phyloP scores from a whole-genome alignment of 2,888 invertebrate genomes.

The Magallana nippona region DNA sequence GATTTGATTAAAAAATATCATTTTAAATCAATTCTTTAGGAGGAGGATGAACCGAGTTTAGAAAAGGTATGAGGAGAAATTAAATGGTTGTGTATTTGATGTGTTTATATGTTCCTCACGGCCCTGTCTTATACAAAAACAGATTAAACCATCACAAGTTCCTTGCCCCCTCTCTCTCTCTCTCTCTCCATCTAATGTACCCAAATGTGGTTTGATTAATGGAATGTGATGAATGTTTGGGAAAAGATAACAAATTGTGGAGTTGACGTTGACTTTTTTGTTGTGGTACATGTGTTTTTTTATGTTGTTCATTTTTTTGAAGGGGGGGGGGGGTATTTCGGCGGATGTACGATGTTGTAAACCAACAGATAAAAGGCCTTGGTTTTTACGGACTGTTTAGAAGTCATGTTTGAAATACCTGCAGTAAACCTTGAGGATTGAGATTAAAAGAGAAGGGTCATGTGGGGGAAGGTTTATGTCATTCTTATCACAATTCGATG shows the following conservation, averaged over 20 bases:
- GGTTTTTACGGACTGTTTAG: too few relatives aligned
- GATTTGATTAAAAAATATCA: background rate
- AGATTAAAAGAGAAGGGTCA: too few relatives aligned
- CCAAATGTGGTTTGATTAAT: slow-evolving; percentile 15
- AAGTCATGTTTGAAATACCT: too few relatives aligned
- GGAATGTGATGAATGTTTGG: slow-evolving; percentile 1
- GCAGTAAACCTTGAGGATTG: too few relatives aligned
- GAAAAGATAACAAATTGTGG: background rate
- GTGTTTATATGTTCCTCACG: too few relatives aligned
- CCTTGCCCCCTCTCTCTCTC: background rate
- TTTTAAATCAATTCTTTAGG: background rate
- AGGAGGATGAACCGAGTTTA: background rate
- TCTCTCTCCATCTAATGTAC: background rate
- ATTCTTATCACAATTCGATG: too few relatives aligned
- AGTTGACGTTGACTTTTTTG: background rate
- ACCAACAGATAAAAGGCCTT: too few relatives aligned
- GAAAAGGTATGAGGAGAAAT: slow-evolving; percentile 2
- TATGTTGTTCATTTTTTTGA: background rate
- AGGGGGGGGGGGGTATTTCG: background rate
- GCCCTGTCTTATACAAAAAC: too few relatives aligned
- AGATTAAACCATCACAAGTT: too few relatives aligned
- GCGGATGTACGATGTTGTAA: too few relatives aligned
- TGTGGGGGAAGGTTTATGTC: too few relatives aligned
- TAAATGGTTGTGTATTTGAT: background rate
- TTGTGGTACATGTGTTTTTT: background rate